Evolutionary conservation across 2,113 vertebrate species (phyloP), one percentile per base, ranked within the genome.

Genomic region (Arvicanthis niloticus): DNA sequence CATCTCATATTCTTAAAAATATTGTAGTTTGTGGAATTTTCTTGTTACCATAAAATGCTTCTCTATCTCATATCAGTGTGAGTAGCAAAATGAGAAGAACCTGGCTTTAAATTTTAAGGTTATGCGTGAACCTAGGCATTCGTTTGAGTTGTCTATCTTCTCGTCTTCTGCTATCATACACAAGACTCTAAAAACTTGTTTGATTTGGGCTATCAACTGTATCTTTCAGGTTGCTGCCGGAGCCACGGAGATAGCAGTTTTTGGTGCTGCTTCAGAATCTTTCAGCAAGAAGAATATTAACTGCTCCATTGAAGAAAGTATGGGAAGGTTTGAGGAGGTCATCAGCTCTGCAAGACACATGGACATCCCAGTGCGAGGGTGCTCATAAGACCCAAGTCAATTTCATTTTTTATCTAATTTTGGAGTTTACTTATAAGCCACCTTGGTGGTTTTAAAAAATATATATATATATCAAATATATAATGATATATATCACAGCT

Each of bases 281-380:
- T 99, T 99, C 96, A 99, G 98, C 98, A 99, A 98, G 98, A 99
- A 98, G 97, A 99, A 99, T 96, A 99, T 99, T 97, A 99, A 99
- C 98, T 99, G 99, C 97, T 99, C 99, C 73, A 99, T 99, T 95
- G 99, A 99, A 98, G 99, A 99, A 98, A 99, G 99, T 97, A 98
- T 99, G 98, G 98, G 98, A 92, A 99, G 98, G 97, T 99, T 99
- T 98, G 98, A 99, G 97, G 99, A 99, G 93, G 98, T 99, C 82
- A 95, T 99, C 95, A 99, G 98, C 88, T 97, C 98, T 45, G 99
- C 99, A 97, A 99, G 98, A 91, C 98, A 98, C 96, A 98, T 97
- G 97, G 98, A 98, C 85, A 99, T 99, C 97, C 99, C 99, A 98
- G 99, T 99, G 85, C 99, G 99, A 93, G 99, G 99, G 99, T 99